Percentiles rank a stretch among this genome's conserved stretches.
Evolutionary conservation across 2,888 invertebrate species (phyloP).

Genomic region (Philonicus albiceps): DNA sequence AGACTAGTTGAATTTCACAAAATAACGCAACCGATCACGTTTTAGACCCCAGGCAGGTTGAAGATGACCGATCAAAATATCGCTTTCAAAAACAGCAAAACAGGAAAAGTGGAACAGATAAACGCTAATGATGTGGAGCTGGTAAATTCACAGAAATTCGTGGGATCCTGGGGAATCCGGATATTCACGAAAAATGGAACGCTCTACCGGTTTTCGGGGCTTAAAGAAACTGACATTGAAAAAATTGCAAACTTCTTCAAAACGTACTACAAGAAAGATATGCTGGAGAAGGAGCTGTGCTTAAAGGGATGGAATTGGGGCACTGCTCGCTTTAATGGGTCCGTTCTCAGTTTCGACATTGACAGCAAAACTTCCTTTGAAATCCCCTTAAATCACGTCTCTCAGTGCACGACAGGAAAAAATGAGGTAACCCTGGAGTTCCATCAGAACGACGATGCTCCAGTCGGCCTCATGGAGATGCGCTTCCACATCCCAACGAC

Average conservation of each 20-base stretch:
- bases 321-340: slow-evolving; percentile 90
- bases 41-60: slow-evolving; percentile 85
- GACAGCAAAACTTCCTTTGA: slow-evolving; percentile 90
- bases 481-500: slow-evolving; percentile 95
- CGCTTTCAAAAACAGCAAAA: slow-evolving; percentile 93
- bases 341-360: slow-evolving; percentile 84
- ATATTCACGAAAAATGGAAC: slow-evolving; percentile 89
- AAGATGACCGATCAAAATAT: slow-evolving; percentile 92
- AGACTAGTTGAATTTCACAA: neutral
- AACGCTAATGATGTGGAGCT: slow-evolving; percentile 84
- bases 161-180: slow-evolving; percentile 88
- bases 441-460: slow-evolving; percentile 98
- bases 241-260: slow-evolving; percentile 91
- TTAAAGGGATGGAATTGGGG: slow-evolving; percentile 99
- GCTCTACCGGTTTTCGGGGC: slow-evolving; percentile 91
- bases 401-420: slow-evolving; percentile 94
- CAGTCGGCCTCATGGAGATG: slow-evolving; percentile 96
- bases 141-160: slow-evolving; percentile 91
- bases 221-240: slow-evolving; percentile 92
- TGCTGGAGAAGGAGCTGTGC: slow-evolving; percentile 91
- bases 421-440: slow-evolving; percentile 99
- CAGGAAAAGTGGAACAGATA: slow-evolving; percentile 95
- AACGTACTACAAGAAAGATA: slow-evolving; percentile 80
- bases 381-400: slow-evolving; percentile 94
- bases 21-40: neutral